Percentiles rank a stretch among this genome's conserved stretches.
Evolutionary conservation across 2,797 vertebrate species (phyloP).

Genomic region (Gymnopithys bicolor): DNA sequence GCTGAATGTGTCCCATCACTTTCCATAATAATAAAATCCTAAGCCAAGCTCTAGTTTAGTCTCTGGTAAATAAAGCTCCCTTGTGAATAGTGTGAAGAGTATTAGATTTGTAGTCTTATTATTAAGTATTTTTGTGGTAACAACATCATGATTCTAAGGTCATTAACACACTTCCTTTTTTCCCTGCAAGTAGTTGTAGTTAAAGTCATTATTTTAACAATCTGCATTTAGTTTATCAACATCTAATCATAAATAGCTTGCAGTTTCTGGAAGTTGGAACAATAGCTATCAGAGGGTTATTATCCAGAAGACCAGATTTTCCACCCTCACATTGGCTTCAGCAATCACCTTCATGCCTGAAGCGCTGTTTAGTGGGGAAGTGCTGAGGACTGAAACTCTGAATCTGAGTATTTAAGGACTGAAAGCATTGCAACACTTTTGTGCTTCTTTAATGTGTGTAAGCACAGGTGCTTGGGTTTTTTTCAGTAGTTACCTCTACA

Average conservation of each 20-base stretch:
- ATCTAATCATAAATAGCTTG: not conserved
- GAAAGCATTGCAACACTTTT: not conserved
- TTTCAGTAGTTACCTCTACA: not conserved
- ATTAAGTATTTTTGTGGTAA: constrained; percentile 38
- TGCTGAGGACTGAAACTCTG: not conserved
- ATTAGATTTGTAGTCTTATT: constrained; percentile 1
- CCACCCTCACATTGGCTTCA: not conserved
- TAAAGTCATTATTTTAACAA: not conserved
- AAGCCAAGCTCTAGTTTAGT: not conserved
- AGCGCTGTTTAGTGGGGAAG: not conserved
- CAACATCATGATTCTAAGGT: constrained; percentile 23
- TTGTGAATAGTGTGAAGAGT: not conserved
- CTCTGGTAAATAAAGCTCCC: constrained; percentile 4
- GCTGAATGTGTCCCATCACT: not conserved
- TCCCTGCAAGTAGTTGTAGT: not conserved
- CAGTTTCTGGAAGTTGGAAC: not conserved
- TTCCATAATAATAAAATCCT: constrained; percentile 17
- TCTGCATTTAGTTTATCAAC: constrained; percentile 5
- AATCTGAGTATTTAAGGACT: not conserved
- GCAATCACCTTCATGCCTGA: not conserved
- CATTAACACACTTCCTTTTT: constrained; percentile 29
- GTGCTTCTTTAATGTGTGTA: not conserved
- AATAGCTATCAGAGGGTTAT: not conserved
- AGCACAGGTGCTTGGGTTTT: not conserved
- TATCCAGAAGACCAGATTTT: not conserved